Evolutionary conservation across 2,797 vertebrate genomes (phyloP).

Genomic region (Crocodylus rhombifer): DNA sequence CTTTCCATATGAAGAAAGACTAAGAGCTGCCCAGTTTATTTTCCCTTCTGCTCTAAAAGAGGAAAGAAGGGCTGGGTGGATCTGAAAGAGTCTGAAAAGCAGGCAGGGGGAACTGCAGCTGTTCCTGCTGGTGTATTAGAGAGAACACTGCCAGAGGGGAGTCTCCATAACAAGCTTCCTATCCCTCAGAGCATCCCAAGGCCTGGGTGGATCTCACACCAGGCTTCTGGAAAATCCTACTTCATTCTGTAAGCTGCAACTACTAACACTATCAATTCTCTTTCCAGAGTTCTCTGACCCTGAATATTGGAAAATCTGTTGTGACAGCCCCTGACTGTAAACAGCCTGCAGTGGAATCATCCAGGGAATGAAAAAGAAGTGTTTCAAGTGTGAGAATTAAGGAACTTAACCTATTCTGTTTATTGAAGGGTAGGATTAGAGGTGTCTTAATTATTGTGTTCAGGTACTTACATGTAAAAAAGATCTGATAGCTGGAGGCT

Average conservation of each 20-base stretch:
- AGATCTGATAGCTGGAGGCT: too few relatives aligned
- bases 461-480: too few relatives aligned
- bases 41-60: too few relatives aligned
- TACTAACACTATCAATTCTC: not conserved
- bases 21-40: too few relatives aligned
- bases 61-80: too few relatives aligned
- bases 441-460: too few relatives aligned
- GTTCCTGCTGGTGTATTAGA: too few relatives aligned
- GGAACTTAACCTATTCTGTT: too few relatives aligned
- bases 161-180: not conserved
- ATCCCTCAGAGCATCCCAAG: not conserved
- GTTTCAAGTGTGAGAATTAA: too few relatives aligned
- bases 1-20: not conserved
- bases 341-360: not conserved
- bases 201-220: not conserved
- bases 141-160: not conserved
- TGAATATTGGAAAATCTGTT: not conserved
- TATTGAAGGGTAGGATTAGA: too few relatives aligned
- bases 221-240: not conserved
- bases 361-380: too few relatives aligned
- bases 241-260: not conserved
- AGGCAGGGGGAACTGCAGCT: not conserved
- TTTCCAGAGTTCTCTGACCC: not conserved
- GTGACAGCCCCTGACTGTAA: not conserved
- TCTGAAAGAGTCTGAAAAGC: not conserved